These are phyloP conservation scores for Bombus polaris DNA, from an alignment of 1,140 invertebrate genomes.

Conservation along the genomic window DNA sequence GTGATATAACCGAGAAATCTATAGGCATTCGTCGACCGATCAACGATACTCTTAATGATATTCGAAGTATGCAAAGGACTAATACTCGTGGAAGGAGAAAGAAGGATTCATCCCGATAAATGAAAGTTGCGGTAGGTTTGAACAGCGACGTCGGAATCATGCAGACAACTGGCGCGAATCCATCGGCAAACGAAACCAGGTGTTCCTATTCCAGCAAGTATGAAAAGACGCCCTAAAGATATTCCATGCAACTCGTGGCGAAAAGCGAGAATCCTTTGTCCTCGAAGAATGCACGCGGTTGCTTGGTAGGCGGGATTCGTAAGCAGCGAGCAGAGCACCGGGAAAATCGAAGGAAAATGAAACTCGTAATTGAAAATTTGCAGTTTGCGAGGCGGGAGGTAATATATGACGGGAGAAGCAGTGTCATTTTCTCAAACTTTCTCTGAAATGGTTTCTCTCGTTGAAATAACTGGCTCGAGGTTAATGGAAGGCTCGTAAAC, in stretches of 20 bases:
- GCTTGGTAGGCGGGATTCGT: background rate
- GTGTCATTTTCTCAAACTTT: background rate
- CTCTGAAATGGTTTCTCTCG: background rate
- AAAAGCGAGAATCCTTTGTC: conserved; percentile 14
- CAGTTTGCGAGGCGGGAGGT: background rate
- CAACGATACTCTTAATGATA: conserved; percentile 10
- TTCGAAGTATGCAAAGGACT: background rate
- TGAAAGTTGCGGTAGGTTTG: background rate
- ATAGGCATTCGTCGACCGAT: background rate
- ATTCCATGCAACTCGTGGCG: background rate
- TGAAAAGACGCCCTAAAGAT: conserved; percentile 17
- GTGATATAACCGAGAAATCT: background rate
- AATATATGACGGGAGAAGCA: background rate
- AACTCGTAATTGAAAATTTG: conserved; percentile 15
- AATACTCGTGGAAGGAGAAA: background rate
- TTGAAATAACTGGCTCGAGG: background rate
- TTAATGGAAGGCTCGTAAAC: background rate
- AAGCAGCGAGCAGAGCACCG: background rate
- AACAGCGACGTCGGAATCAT: background rate
- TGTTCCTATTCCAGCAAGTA: conserved; percentile 13
- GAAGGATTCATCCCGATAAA: background rate
- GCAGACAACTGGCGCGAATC: background rate
- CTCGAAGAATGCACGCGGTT: conserved; percentile 5
- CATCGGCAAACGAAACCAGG: conserved; percentile 16
- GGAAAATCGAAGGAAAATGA: conserved; percentile 17